Evolutionary conservation across 2,797 vertebrate species (phyloP), one percentile per base, ranked within the genome.

Genomic region (Antennarius maculatus): DNA sequence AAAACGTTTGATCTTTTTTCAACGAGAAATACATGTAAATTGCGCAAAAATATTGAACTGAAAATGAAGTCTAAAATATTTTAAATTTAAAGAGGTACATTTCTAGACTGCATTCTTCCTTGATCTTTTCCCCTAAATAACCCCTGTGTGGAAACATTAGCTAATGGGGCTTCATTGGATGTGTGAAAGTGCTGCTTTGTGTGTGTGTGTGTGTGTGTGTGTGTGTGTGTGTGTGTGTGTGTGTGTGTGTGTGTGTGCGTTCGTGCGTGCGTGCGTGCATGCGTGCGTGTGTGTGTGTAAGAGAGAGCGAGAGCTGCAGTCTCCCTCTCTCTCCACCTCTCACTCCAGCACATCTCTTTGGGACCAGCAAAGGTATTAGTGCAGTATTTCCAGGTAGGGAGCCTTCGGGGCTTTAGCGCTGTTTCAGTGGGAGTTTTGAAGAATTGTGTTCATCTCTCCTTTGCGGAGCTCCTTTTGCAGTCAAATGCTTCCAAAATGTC

Each of bases 341-440:
- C 48, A 31, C 78, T 74, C 57, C 71, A 69, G 73, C 85, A 71
- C 66, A 76, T 82, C 78, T 83, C 79, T 82, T 77, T 67, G 72
- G 74, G 70, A 86, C 83, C 83, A 87, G 86, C 86, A 85, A 81
- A 89, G 72, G 82, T 83, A 85, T 88, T 80, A 84, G 68, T 6
- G 41, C 0, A n/a, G 61, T 80, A 75, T 81, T 84, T 89, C 88
- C 76, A 89, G 85, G 84, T 85, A 70, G 69, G 66, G 31, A 85
- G 84, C 84, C 83, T 86, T 79, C 13, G 13, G 77, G 86, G 81
- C 72, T 84, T 77, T 62, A 43, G 80, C 27, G 74, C 55, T 39
- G 74, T 81, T 87, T 87, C 80, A 71, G 71, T 58, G 55, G 78
- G 84, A 87, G 56, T 75, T 87, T 84, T 54, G 51, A 52, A 83